Conservation (phyloP, 2,113 vertebrate species). For the Stegastes partitus region DNA sequence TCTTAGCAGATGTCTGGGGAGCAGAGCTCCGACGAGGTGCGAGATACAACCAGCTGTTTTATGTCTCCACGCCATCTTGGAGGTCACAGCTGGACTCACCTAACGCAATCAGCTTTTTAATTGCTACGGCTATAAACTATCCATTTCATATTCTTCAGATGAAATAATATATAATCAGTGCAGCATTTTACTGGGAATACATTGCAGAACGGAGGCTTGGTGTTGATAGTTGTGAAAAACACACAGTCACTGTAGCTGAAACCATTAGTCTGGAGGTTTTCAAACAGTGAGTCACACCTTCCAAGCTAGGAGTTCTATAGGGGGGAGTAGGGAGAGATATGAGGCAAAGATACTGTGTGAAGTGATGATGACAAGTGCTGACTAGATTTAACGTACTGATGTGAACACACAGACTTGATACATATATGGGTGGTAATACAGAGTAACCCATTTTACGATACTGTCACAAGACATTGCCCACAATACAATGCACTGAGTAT, state of each 20-base stretch:
- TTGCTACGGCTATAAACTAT: background rate
- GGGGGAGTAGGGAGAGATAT: no score
- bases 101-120: slow-evolving; percentile 24
- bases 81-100: slow-evolving; percentile 50
- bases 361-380: no score
- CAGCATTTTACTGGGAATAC: background rate
- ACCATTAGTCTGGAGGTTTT: background rate
- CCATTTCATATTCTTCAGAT: slow-evolving; percentile 11
- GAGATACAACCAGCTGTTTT: slow-evolving; percentile 34
- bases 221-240: no score
- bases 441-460: no score
- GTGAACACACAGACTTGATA: no score
- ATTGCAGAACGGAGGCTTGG: background rate
- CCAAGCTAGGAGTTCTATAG: background rate
- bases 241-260: background rate
- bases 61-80: slow-evolving; percentile 25
- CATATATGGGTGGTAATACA: no score
- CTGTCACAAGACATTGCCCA: no score
- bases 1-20: slow-evolving; percentile 45
- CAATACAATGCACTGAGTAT: no score
- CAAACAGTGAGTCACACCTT: no score
- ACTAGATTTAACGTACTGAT: no score
- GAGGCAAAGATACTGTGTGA: no score
- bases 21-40: background rate
- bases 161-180: background rate